These are phyloP conservation scores for Drosophila infuscata DNA, from an alignment of 2,888 invertebrate species.

Conservation along the genomic window DNA sequence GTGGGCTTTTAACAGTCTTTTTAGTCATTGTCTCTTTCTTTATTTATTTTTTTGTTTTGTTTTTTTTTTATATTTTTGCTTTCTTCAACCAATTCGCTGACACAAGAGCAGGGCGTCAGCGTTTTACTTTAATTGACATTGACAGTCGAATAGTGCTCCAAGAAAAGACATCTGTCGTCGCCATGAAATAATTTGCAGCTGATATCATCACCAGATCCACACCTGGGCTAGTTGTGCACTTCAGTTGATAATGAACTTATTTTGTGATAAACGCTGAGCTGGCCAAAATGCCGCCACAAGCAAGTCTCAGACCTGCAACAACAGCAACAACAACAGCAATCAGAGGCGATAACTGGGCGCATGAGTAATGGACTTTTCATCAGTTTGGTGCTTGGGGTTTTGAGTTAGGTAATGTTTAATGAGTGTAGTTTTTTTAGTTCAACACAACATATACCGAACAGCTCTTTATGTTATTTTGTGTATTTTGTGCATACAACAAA, in stretches of 20 bases:
- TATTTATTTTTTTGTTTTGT: not conserved
- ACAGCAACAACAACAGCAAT: conserved; percentile 3
- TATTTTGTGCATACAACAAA: not conserved
- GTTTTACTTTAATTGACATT: conserved; percentile 73
- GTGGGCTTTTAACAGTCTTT: conserved; percentile 27
- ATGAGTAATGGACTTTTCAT: conserved; percentile 56
- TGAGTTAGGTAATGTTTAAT: conserved; percentile 52
- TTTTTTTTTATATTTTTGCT: conserved; percentile 15
- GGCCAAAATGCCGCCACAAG: conserved; percentile 36
- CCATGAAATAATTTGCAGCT: conserved; percentile 34
- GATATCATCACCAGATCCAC: conserved; percentile 48
- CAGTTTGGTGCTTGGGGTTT: conserved; percentile 1
- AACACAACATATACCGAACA: conserved; percentile 30
- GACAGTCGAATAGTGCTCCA: conserved; percentile 52
- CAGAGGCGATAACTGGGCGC: conserved; percentile 34
- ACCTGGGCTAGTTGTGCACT: conserved; percentile 59
- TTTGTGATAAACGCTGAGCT: conserved; percentile 50
- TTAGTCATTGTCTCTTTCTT: conserved; percentile 34
- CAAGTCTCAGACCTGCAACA: conserved; percentile 24
- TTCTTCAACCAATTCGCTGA: conserved; percentile 71
- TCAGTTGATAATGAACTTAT: conserved; percentile 75
- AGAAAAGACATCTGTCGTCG: conserved; percentile 23
- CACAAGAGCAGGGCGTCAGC: conserved; percentile 73
- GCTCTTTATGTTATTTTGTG: conserved; percentile 32
- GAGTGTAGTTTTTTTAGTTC: conserved; percentile 41